phyloP scores from a whole-genome alignment of 1,140 invertebrate species.

The Octopus bimaculoides region DNA sequence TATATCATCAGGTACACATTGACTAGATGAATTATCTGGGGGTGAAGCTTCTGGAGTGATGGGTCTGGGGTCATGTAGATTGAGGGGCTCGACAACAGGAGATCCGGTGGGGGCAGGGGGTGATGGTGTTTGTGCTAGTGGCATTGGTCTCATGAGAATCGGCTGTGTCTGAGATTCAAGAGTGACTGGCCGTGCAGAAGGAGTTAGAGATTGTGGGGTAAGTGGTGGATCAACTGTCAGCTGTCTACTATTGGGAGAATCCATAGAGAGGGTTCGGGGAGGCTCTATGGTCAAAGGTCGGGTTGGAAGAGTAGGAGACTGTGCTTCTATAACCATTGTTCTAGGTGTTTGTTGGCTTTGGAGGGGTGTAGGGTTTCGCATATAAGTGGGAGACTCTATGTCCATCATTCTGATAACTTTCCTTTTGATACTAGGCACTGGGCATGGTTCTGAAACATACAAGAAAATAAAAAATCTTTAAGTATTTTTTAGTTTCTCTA shows the following conservation, averaged over 20 bases:
- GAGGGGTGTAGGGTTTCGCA: conserved; percentile 11
- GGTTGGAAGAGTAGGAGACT: conserved; percentile 3
- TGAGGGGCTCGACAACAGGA: background rate
- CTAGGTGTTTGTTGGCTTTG: conserved; percentile 12
- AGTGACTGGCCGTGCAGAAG: background rate
- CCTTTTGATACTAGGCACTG: conserved; percentile 11
- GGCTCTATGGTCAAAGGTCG: conserved; percentile 6
- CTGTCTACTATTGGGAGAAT: background rate
- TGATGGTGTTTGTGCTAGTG: conserved; percentile 8
- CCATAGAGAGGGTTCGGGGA: background rate
- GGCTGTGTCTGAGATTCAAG: conserved; percentile 9
- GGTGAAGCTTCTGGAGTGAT: conserved; percentile 4
- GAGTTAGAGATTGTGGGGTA: conserved; percentile 1
- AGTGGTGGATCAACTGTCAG: conserved; percentile 2
- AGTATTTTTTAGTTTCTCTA: too few relatives aligned
- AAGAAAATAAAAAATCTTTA: conserved; percentile 8
- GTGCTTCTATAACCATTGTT: conserved; percentile 10
- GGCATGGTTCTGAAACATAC: conserved; percentile 10
- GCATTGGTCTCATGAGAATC: conserved; percentile 8
- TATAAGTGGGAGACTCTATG: conserved; percentile 13
- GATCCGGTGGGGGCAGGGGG: conserved; percentile 2
- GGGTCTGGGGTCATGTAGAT: conserved; percentile 5
- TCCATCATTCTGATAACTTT: conserved; percentile 12
- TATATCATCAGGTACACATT: conserved; percentile 3
- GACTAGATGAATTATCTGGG: conserved; percentile 6